Percentiles rank a stretch among this genome's conserved stretches.
Conservation (phyloP, 1,140 invertebrate species). For the Steinernema feltiae region DNA sequence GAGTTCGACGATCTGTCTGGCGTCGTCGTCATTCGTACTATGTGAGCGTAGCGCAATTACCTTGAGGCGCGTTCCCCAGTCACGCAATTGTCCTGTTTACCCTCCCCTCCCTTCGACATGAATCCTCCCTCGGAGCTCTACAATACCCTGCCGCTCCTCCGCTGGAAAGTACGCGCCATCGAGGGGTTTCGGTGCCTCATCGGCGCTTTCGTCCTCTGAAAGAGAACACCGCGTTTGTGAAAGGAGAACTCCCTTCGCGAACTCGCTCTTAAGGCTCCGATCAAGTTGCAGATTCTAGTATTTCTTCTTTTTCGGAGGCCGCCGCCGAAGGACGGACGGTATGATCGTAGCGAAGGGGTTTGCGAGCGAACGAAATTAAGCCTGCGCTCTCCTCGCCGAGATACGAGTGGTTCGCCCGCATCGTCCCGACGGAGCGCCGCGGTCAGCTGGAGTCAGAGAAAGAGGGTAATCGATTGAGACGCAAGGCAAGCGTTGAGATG, state of each 20-base stretch:
- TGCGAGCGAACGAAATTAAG: conserved; percentile 3
- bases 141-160: neutral
- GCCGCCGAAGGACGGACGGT: neutral
- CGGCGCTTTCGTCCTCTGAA: too few relatives aligned
- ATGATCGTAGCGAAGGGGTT: conserved; percentile 8
- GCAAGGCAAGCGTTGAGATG: neutral
- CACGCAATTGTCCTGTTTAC: neutral
- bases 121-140: neutral
- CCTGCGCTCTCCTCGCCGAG: neutral
- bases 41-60: neutral
- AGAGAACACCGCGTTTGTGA: too few relatives aligned
- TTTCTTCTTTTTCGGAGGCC: conserved; percentile 15
- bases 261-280: conserved; percentile 5
- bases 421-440: neutral
- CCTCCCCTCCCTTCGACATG: neutral
- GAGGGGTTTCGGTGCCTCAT: neutral
- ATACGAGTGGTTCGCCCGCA: neutral
- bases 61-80: neutral
- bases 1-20: neutral
- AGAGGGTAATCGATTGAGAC: neutral
- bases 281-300: conserved; percentile 15
- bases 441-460: conserved; percentile 2
- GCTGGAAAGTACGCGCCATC: neutral
- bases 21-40: neutral
- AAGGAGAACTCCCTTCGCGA: too few relatives aligned